These are phyloP conservation scores for Drosophila erecta DNA, from an alignment of 1,140 invertebrate species.

Conservation along the genomic window DNA sequence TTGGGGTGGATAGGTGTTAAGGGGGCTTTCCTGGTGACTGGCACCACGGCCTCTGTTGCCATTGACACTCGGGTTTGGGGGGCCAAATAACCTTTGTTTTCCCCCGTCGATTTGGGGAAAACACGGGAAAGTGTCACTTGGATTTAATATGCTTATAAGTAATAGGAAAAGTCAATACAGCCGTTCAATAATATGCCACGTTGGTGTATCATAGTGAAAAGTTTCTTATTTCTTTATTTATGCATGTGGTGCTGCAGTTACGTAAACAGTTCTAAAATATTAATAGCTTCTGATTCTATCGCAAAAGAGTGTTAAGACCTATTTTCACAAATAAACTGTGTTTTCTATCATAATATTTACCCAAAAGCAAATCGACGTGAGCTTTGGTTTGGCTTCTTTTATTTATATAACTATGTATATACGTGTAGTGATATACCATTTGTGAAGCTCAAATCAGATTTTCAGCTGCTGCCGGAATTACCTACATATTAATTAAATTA, in stretches of 20 bases:
- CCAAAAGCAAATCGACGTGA: not conserved
- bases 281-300: too few relatives aligned
- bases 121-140: slow-evolving; percentile 25
- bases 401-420: too few relatives aligned
- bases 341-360: too few relatives aligned
- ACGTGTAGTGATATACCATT: not conserved
- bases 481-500: slow-evolving; percentile 73
- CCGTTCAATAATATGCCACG: slow-evolving; percentile 1
- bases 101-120: not conserved
- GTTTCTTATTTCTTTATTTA: not conserved
- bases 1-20: slow-evolving; percentile 34
- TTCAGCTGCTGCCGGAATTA: slow-evolving; percentile 47
- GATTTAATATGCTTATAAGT: slow-evolving; percentile 22
- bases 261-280: too few relatives aligned
- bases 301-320: too few relatives aligned
- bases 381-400: not conserved
- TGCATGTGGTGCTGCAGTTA: too few relatives aligned
- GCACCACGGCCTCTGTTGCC: slow-evolving; percentile 28
- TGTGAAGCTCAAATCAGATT: slow-evolving; percentile 17
- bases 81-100: slow-evolving; percentile 19
- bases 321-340: not conserved
- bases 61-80: slow-evolving; percentile 17
- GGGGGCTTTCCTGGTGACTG: slow-evolving; percentile 17
- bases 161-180: slow-evolving; percentile 21
- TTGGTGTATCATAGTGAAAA: not conserved